Conservation (phyloP, 2,113 vertebrate genomes). For the Sakesphorus luctuosus region DNA sequence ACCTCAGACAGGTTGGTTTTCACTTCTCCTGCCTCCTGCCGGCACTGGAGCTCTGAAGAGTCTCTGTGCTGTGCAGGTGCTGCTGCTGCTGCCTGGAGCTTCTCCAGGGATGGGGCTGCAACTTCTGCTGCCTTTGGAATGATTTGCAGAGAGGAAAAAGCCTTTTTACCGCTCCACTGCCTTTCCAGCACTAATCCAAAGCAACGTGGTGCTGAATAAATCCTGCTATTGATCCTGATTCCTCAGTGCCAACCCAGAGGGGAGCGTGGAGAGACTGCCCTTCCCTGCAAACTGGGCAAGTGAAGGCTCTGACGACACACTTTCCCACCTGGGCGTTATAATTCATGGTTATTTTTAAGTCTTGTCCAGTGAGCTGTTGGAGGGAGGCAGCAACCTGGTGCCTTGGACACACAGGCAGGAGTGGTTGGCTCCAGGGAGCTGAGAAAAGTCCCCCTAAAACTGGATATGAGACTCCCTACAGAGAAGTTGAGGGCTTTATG, state of each 20-base stretch:
- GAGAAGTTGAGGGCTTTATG: neutral
- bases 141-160: neutral
- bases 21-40: neutral
- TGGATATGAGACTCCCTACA: neutral
- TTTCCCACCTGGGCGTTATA: neutral
- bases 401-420: neutral
- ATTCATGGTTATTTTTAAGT: neutral
- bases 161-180: neutral
- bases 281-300: neutral
- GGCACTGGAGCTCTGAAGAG: neutral
- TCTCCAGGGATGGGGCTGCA: neutral
- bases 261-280: neutral
- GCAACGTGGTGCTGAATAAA: neutral
- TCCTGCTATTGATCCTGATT: neutral
- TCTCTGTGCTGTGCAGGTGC: neutral
- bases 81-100: neutral
- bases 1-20: neutral
- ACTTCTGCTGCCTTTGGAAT: neutral
- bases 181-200: neutral
- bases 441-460: neutral
- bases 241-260: neutral
- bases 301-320: neutral
- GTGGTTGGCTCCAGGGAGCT: neutral
- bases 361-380: neutral
- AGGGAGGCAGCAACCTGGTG: neutral